phyloP scores from a whole-genome alignment of 2,888 invertebrate genomes.

The Spilosoma lubricipeda region DNA sequence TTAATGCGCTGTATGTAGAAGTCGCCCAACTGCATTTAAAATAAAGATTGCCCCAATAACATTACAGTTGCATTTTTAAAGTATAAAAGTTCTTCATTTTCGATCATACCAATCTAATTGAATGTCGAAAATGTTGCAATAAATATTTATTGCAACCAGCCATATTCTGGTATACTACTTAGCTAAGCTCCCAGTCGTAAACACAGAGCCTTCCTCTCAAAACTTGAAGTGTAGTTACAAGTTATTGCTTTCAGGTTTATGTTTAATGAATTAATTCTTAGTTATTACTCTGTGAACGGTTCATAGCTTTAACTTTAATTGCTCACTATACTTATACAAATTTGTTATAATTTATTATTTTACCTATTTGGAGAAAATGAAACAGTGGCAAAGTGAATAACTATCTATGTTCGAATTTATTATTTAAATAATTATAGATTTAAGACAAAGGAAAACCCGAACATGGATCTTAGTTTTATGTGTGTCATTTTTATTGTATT shows the following conservation, averaged over 20 bases:
- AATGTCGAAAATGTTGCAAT: constrained; percentile 7
- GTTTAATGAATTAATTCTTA: constrained; percentile 40
- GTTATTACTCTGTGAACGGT: constrained; percentile 37
- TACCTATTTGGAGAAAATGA: neutral
- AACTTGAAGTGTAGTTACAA: constrained; percentile 43
- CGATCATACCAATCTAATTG: neutral
- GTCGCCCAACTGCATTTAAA: too few species aligned
- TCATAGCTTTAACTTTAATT: constrained; percentile 26
- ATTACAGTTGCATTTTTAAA: too few species aligned
- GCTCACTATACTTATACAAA: constrained; percentile 7
- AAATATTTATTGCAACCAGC: constrained; percentile 12
- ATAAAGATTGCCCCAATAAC: too few species aligned
- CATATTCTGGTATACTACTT: constrained; percentile 26
- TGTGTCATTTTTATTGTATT: too few species aligned
- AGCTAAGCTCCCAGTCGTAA: constrained; percentile 35
- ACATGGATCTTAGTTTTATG: too few species aligned
- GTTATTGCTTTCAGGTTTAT: constrained; percentile 39
- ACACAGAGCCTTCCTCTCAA: constrained; percentile 29
- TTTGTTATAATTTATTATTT: neutral
- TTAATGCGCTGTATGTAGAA: too few species aligned
- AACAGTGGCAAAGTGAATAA: neutral
- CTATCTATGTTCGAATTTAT: too few species aligned
- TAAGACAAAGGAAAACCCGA: too few species aligned
- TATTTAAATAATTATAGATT: too few species aligned
- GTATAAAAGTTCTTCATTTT: neutral